Conservation (phyloP, 2,888 invertebrate species). For the Buathra laborator region DNA sequence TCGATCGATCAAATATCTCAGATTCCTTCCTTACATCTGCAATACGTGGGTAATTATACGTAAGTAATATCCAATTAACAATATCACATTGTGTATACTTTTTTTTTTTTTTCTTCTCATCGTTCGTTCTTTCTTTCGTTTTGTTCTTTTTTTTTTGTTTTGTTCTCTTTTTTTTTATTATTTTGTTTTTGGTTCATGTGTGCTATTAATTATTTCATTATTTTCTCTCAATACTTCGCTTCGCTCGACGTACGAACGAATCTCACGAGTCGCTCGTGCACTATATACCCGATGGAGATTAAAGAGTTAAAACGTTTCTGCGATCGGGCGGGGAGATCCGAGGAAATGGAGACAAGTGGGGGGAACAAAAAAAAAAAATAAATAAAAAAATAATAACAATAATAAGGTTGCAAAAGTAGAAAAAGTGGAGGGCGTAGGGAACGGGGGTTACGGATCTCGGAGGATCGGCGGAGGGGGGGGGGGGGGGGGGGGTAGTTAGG, state of each 20-base stretch:
- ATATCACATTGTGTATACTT: slow-evolving; percentile 82
- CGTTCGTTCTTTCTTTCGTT: slow-evolving; percentile 70
- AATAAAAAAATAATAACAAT: neutral
- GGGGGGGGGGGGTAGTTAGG: slow-evolving; percentile 1
- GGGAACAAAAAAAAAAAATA: slow-evolving; percentile 53
- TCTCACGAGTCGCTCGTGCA: slow-evolving; percentile 65
- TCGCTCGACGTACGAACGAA: slow-evolving; percentile 61
- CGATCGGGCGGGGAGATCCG: slow-evolving; percentile 56
- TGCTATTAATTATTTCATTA: slow-evolving; percentile 67
- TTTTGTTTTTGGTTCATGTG: slow-evolving; percentile 68
- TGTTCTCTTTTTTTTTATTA: slow-evolving; percentile 70
- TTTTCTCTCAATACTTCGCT: slow-evolving; percentile 52
- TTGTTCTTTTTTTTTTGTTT: slow-evolving; percentile 70
- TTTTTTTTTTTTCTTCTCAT: slow-evolving; percentile 70
- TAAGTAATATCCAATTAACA: slow-evolving; percentile 79
- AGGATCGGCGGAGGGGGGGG: no score
- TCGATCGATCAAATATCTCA: slow-evolving; percentile 74
- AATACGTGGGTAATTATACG: slow-evolving; percentile 74
- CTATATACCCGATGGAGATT: slow-evolving; percentile 65
- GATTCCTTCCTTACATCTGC: slow-evolving; percentile 71
- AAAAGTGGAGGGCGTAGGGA: slow-evolving; percentile 40
- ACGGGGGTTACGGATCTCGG: slow-evolving; percentile 21
- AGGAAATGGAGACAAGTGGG: slow-evolving; percentile 49
- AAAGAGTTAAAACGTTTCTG: slow-evolving; percentile 60
- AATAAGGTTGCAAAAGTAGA: slow-evolving; percentile 37